phyloP scores from a whole-genome alignment of 1,140 invertebrate genomes.

The Diplogasteroides magnus region DNA sequence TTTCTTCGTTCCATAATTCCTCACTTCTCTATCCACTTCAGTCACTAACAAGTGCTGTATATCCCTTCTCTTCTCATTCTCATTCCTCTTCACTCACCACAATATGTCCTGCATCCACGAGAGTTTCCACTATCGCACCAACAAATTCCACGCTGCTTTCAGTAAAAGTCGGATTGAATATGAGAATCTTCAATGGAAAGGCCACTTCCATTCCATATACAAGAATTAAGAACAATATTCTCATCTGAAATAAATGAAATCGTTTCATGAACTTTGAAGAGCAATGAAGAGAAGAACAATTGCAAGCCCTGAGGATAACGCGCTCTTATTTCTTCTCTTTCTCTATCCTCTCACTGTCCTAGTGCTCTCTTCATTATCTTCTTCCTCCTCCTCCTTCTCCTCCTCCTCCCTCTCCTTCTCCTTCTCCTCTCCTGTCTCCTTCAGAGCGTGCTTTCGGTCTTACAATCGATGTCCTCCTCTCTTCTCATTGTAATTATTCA shows the following conservation, averaged over 20 bases:
- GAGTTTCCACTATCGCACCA: neutral
- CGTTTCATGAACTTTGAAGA: neutral
- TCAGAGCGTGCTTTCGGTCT: no score
- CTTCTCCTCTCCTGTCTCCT: neutral
- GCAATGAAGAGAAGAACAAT: neutral
- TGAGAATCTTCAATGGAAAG: neutral
- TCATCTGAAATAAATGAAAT: neutral
- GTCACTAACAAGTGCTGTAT: neutral
- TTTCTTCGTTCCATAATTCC: neutral
- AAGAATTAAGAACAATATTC: neutral
- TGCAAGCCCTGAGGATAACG: neutral
- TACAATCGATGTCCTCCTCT: no score
- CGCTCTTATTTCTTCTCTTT: neutral
- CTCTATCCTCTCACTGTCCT: no score
- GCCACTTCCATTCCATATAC: neutral
- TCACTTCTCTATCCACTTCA: neutral
- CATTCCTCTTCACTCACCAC: neutral
- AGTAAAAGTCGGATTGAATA: neutral
- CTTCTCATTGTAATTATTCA: no score
- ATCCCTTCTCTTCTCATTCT: neutral
- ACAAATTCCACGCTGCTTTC: neutral
- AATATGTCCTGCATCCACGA: neutral
- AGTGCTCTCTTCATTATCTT: neutral
- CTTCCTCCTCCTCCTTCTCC: neutral
- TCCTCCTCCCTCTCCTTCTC: neutral